Evolutionary conservation across 2,797 vertebrate species (phyloP), one percentile per base, ranked within the genome.

Genomic region (Tadarida brasiliensis): DNA sequence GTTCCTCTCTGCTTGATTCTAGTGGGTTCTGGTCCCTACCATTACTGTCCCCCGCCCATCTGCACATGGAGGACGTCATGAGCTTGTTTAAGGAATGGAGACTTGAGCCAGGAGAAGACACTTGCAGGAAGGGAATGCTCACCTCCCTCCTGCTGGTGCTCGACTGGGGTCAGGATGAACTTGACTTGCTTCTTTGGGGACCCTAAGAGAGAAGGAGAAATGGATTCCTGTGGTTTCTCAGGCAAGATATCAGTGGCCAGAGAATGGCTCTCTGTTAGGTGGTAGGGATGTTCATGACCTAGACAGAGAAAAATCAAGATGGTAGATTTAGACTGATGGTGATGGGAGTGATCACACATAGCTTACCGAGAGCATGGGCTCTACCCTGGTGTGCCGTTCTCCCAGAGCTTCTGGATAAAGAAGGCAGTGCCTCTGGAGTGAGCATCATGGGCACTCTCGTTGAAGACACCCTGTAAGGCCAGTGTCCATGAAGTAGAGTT

Each of bases 91-190:
- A 61, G 54, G 35, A 76, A 5, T 30, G 30, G 61, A 54, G 61
- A 30, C 28, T 4, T 24, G 12, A 0, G 51, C 65, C 63, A 83
- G 92, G 30, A 0, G 71, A 49, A 2, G 47, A 81, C 33, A 92
- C 96, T 90, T 61, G 61, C 14, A 78, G 1, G 26, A 95, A 81
- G 73, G 7, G n/a, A 90, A 67, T 26, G 39, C 98, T 97, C 97
- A 99, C 99, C 99, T 51, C 98, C 54, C 5, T 20, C 5, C 2
- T 17, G 30, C 30, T 76, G 22, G 3, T 63, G 16, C 49, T 15
- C 5, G 2, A 17, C 33, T 14, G 33, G 33, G 28, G 92, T 94
- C 74, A 86, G 44, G 7, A 81, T 68, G 30, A 81, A 85, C 22
- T 26, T 19, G 1, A 0, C 17, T 39, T 47, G 14, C 8, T 14